Conservation (phyloP, 2,797 vertebrate genomes). For the Thamnophis elegans region DNA sequence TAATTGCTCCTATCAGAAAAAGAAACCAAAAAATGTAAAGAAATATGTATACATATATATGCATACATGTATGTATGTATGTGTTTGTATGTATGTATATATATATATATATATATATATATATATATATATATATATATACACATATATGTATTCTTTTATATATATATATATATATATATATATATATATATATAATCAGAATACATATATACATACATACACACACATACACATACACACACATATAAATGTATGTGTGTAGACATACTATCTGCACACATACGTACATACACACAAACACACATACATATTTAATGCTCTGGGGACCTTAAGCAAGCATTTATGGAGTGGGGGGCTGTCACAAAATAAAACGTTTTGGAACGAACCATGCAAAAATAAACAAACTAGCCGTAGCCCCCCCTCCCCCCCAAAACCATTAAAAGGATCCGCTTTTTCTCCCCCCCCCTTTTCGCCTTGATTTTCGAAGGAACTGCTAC, state of each 20-base stretch:
- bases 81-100: too few species aligned
- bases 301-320: neutral
- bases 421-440: neutral
- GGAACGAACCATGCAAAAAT: slow-evolving; percentile 68
- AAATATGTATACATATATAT: neutral
- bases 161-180: too few species aligned
- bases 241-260: too few species aligned
- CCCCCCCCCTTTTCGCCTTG: slow-evolving; percentile 13
- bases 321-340: slow-evolving; percentile 64
- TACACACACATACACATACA: too few species aligned
- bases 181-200: too few species aligned
- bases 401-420: neutral
- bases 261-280: too few species aligned
- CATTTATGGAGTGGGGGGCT: slow-evolving; percentile 50
- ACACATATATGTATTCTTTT: too few species aligned
- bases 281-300: neutral
- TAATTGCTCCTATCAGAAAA: slow-evolving; percentile 37
- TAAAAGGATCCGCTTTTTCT: slow-evolving; percentile 67
- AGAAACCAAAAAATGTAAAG: slow-evolving; percentile 18
- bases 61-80: neutral
- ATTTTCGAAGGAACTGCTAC: neutral
- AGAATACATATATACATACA: too few species aligned
- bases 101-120: too few species aligned
- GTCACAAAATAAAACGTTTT: slow-evolving; percentile 47
- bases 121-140: too few species aligned